Base-by-base conservation (phyloP, 2,113 vertebrate species). In the Telmatochromis sp. region DNA sequence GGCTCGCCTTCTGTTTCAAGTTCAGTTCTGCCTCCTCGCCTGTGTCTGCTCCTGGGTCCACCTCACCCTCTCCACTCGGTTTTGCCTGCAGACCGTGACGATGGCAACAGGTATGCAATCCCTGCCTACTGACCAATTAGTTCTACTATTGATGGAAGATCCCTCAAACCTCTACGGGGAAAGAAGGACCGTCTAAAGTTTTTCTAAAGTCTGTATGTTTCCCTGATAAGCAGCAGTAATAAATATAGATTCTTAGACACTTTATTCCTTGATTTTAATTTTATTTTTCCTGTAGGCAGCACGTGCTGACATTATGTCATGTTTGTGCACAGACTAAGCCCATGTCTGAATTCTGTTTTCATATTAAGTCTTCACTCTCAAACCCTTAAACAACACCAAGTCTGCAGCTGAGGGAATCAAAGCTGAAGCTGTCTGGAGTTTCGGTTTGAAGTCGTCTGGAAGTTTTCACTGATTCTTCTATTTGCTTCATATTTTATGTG, bases 161-260 rank as follows among this genome's bases (percentile, higher is more conserved):
- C 54, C 23, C 23, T 26, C 54, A 57, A 14, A 26, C 54, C 54
- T 3, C 54, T 57, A 14, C 1, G 1, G 7, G 4, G 4, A 26
- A 14, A 57, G 7, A 57, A 2, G 3, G 54, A 0, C 0, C 4
- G 1, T 7, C 54, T 14, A 2, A 26, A 14, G 54, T 3, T 57
- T 26, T 26, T 8, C 21, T 1, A 57, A 57, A 57, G 21, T 57
- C 4, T 57, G 6, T 5, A 55, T 55, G 7, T 57, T 57, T 57
- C 21, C 1, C 2, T 57, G 12, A 14, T 26, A 14, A 7, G 54
- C 54, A 57, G 21, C 21, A 55, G 54, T 55, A 55, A 55, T 55
- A 55, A 3, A 55, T 55, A 55, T 14, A 5, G 21, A 55, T 26
- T 55, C 21, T 5, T 55, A 14, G 54, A 55, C 54, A 51, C 21